Evolutionary conservation across 2,888 invertebrate species (phyloP).

Genomic region (Mesochorus sp.): DNA sequence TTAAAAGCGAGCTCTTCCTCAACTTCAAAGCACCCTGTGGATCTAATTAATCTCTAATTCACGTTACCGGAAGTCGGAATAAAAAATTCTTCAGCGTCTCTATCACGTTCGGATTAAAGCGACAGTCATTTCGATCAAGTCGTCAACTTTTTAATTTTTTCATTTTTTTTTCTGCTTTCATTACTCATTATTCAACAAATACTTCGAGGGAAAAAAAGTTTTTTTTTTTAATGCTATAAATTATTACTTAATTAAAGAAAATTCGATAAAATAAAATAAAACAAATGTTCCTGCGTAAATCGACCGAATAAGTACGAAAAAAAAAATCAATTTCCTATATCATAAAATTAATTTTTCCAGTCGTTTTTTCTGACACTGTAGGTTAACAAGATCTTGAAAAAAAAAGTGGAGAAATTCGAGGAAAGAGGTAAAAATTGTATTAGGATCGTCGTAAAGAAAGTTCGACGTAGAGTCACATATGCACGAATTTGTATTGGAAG

Average conservation of each 20-base stretch:
- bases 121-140: conserved; percentile 16
- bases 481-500: conserved; percentile 59
- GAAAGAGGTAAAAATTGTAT: not conserved
- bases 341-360: not conserved
- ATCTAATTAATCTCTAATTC: conserved; percentile 31
- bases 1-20: not conserved
- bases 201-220: no score
- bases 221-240: no score
- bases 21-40: not conserved
- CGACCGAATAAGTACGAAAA: no score
- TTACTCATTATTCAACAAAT: not conserved
- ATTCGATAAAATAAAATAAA: no score
- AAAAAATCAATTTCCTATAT: not conserved
- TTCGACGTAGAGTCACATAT: conserved; percentile 3
- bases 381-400: not conserved
- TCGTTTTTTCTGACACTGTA: not conserved
- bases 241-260: not conserved
- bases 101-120: not conserved
- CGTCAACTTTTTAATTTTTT: no score
- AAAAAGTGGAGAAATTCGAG: conserved; percentile 9
- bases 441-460: conserved; percentile 1
- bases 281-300: no score
- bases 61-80: conserved; percentile 32
- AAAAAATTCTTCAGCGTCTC: conserved; percentile 17
- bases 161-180: no score